Evolutionary conservation across 2,113 vertebrate species (phyloP).

Genomic region (Struthio camelus): DNA sequence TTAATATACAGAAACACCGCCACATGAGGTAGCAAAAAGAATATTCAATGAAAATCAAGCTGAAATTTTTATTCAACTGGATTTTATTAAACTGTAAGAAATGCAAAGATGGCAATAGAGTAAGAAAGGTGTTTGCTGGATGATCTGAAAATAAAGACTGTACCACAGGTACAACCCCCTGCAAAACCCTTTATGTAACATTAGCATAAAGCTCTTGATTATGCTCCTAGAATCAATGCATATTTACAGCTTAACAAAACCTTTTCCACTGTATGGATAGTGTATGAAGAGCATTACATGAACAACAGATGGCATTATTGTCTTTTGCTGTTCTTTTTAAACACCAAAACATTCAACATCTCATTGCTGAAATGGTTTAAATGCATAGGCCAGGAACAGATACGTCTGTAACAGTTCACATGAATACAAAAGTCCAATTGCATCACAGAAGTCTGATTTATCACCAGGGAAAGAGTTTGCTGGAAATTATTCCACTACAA

Average conservation of each 20-base stretch:
- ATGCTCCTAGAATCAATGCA: neutral
- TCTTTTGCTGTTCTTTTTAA: neutral
- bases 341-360: neutral
- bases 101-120: neutral
- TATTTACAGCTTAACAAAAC: neutral
- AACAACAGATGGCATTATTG: neutral
- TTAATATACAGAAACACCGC: neutral
- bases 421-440: slow-evolving; percentile 40
- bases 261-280: too few relatives aligned
- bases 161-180: neutral
- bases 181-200: neutral
- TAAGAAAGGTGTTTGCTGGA: neutral
- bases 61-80: neutral
- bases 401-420: slow-evolving; percentile 20
- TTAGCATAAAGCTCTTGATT: neutral
- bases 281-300: neutral
- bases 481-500: slow-evolving; percentile 27
- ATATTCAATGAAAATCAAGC: neutral
- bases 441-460: slow-evolving; percentile 39
- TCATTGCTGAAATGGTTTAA: slow-evolving; percentile 44
- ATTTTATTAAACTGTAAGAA: slow-evolving; percentile 38
- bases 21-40: neutral
- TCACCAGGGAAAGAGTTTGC: slow-evolving; percentile 2
- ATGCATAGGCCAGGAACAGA: slow-evolving; percentile 49
- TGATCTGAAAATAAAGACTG: neutral